phyloP scores from a whole-genome alignment of 2,797 vertebrate species.

The Eremophila alpestris region DNA sequence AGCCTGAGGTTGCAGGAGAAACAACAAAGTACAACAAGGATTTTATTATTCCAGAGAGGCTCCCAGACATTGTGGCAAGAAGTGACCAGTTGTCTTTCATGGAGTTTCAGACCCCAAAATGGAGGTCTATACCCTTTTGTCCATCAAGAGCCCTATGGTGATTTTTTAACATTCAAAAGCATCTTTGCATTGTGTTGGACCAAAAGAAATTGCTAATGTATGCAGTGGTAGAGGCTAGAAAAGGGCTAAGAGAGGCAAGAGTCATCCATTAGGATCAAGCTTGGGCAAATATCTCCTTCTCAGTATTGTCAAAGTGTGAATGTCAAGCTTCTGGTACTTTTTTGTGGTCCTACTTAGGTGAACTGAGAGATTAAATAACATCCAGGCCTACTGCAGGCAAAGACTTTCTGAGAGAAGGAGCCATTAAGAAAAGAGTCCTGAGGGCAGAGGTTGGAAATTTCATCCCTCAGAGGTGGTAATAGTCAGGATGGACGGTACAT shows the following conservation, averaged over 20 bases:
- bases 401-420: background rate
- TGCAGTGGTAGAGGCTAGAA: background rate
- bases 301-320: background rate
- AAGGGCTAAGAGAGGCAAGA: background rate
- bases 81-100: background rate
- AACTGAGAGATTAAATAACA: background rate
- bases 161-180: background rate
- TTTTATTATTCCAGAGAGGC: background rate
- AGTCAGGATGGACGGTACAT: background rate
- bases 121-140: background rate
- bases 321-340: background rate
- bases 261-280: background rate
- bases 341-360: background rate
- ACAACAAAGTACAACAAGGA: background rate
- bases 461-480: background rate
- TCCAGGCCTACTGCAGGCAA: background rate
- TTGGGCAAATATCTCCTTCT: background rate
- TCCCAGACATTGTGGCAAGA: background rate
- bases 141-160: background rate
- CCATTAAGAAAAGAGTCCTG: background rate
- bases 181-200: background rate
- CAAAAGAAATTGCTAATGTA: background rate
- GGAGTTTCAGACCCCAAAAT: background rate
- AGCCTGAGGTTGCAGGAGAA: background rate
- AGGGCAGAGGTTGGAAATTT: constrained; percentile 15